phyloP scores from a whole-genome alignment of 2,797 vertebrate species.

The Amazona ochrocephala region DNA sequence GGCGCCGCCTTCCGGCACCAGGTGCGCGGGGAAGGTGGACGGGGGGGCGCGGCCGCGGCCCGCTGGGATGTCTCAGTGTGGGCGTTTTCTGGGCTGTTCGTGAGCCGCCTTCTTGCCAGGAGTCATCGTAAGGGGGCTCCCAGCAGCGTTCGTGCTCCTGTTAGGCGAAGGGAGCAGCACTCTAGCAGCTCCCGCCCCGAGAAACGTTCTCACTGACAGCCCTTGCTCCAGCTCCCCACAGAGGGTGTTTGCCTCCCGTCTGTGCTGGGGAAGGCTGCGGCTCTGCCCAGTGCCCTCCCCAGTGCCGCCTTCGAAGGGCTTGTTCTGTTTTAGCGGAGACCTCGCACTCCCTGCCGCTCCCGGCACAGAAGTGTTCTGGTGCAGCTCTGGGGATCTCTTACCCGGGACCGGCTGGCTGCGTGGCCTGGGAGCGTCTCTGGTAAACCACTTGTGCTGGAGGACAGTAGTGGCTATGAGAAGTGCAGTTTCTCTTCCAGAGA shows the following conservation, averaged over 20 bases:
- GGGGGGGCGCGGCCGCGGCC: not conserved
- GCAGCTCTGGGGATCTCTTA: fast-evolving
- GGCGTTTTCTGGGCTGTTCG: not conserved
- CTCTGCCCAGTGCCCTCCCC: not conserved
- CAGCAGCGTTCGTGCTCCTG: fast-evolving
- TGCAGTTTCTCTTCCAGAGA: not conserved
- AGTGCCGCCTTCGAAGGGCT: fast-evolving
- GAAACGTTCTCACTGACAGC: fast-evolving
- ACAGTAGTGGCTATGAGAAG: not conserved
- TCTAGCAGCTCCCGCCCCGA: fast-evolving
- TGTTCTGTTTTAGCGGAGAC: not conserved
- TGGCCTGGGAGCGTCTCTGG: not conserved
- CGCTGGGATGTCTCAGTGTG: not conserved
- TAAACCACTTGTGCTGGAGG: fast-evolving
- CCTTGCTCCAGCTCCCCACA: fast-evolving
- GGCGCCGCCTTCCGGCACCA: slow-evolving; percentile 86
- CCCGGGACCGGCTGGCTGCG: not conserved
- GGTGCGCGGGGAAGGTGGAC: slow-evolving; percentile 73
- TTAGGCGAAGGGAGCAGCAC: fast-evolving
- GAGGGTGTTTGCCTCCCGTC: fast-evolving
- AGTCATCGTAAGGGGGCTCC: not conserved
- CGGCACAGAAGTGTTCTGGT: not conserved
- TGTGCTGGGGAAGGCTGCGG: not conserved
- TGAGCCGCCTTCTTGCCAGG: not conserved
- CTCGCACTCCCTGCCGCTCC: fast-evolving